A percentile compares a stretch with the other conserved stretches of the same genome.
These are phyloP conservation scores for Sesia apiformis DNA, from an alignment of 2,888 invertebrate species.

Conservation along the genomic window DNA sequence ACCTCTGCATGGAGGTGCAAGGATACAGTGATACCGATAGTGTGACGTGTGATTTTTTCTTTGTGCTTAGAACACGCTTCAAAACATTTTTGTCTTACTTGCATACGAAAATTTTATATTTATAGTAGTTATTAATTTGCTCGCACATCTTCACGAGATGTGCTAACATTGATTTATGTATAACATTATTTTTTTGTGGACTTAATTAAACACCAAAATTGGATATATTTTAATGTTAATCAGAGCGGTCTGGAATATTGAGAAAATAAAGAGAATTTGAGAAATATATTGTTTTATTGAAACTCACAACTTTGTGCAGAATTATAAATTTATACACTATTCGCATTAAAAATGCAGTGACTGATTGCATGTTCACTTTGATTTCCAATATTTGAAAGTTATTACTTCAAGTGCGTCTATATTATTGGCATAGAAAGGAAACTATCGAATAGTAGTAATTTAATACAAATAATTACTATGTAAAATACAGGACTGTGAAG, in stretches of 20 bases:
- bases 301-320: neutral
- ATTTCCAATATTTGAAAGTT: too few species aligned
- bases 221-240: neutral
- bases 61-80: conserved; percentile 65
- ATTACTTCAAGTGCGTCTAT: too few species aligned
- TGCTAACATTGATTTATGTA: conserved; percentile 10
- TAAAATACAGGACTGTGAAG: too few species aligned
- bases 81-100: conserved; percentile 23
- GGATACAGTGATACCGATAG: conserved; percentile 33
- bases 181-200: neutral
- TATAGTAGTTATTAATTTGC: conserved; percentile 49
- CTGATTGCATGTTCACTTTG: too few species aligned
- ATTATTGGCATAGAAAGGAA: too few species aligned
- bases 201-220: neutral
- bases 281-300: neutral
- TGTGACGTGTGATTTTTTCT: conserved; percentile 46
- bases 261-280: neutral
- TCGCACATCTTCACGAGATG: conserved; percentile 24
- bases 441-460: too few species aligned
- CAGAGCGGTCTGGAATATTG: neutral
- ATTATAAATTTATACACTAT: too few species aligned
- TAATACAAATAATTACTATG: too few species aligned
- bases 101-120: conserved; percentile 55
- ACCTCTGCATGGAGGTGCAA: conserved; percentile 8
- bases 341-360: too few species aligned